Evolutionary conservation across 1,140 invertebrate genomes (phyloP).

Genomic region (Sinella curviseta): DNA sequence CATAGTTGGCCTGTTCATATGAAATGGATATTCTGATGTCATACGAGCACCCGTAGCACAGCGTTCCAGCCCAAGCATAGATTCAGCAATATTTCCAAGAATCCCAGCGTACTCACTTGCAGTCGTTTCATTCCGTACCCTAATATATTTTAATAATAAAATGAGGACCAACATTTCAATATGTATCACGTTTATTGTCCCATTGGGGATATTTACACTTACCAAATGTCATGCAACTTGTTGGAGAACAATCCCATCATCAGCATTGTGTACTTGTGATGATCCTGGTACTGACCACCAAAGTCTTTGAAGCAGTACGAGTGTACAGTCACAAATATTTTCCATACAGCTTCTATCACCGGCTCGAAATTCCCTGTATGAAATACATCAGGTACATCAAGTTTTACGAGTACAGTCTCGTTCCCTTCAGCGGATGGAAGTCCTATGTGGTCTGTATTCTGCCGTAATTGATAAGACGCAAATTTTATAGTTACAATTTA

Average conservation of each 20-base stretch:
- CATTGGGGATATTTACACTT: neutral
- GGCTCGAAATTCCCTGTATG: neutral
- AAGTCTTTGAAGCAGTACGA: slow-evolving; percentile 8
- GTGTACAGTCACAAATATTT: slow-evolving; percentile 1
- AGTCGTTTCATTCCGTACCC: neutral
- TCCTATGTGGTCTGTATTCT: neutral
- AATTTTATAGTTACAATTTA: no score
- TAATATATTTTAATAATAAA: neutral
- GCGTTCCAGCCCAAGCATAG: neutral
- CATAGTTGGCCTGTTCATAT: neutral
- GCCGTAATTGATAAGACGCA: no score
- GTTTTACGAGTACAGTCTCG: neutral
- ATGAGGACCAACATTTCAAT: no score
- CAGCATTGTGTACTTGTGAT: slow-evolving; percentile 2
- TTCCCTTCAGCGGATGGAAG: neutral
- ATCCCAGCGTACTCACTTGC: neutral
- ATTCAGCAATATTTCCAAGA: neutral
- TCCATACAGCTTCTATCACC: slow-evolving; percentile 4
- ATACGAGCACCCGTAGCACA: neutral
- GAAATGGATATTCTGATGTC: neutral
- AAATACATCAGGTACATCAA: neutral
- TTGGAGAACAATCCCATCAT: neutral
- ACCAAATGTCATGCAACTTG: neutral
- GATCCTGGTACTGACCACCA: neutral
- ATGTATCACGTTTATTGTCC: neutral